Evolutionary conservation across 2,113 vertebrate genomes (phyloP).

Genomic region (Vireo altiloquus): DNA sequence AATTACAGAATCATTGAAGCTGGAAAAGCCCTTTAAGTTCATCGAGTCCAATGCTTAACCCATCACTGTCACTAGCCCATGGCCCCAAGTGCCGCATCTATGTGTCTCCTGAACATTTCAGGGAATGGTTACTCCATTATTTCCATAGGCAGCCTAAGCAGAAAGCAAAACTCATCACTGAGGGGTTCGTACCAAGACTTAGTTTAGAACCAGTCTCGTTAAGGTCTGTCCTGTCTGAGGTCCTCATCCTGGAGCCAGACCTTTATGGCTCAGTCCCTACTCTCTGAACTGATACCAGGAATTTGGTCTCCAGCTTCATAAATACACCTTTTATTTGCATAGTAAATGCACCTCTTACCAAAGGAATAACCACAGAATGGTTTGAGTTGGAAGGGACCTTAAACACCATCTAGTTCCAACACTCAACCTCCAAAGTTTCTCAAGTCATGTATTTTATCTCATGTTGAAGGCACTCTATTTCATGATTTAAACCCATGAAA

Average conservation of each 20-base stretch:
- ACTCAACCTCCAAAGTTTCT: background rate
- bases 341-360: background rate
- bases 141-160: background rate
- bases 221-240: background rate
- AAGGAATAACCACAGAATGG: background rate
- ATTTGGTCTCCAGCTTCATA: background rate
- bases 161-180: background rate
- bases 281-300: background rate
- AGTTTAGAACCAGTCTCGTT: fast-evolving
- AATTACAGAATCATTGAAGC: background rate
- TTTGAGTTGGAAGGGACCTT: background rate
- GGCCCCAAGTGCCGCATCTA: background rate
- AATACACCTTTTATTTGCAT: background rate
- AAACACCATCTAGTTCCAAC: background rate
- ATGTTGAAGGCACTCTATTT: background rate
- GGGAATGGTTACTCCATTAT: background rate
- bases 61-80: background rate
- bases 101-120: fast-evolving
- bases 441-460: background rate
- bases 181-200: background rate
- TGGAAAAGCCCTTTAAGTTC: background rate
- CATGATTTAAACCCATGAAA: background rate
- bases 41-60: background rate
- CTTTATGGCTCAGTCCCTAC: background rate
- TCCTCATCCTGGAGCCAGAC: background rate